Conservation (phyloP, 2,113 vertebrate species). For the Catharus fuscescens region DNA sequence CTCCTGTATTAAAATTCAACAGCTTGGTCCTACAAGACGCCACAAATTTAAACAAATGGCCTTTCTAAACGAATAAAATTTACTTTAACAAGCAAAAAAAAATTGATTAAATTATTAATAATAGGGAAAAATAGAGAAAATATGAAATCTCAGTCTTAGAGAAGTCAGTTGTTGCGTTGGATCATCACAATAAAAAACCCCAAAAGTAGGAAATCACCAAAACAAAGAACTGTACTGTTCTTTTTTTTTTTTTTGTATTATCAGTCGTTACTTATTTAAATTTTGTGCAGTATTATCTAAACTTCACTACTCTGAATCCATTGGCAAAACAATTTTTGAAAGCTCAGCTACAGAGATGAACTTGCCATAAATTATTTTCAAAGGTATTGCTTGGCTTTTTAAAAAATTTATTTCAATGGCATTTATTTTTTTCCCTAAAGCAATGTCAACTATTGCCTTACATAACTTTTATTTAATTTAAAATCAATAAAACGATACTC, state of each 20-base stretch:
- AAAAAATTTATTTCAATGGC: not conserved
- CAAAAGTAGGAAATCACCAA: not conserved
- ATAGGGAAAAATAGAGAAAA: not conserved
- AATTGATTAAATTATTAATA: not conserved
- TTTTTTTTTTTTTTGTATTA: not conserved
- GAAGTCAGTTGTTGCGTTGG: not conserved
- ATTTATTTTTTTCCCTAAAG: constrained; percentile 12
- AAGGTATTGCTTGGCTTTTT: not conserved
- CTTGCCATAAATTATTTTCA: not conserved
- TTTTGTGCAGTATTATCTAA: not conserved
- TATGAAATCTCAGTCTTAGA: not conserved
- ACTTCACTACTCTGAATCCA: not conserved
- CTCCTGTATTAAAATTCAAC: not conserved
- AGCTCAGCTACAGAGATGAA: not conserved
- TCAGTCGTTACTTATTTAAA: not conserved
- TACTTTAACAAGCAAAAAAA: not conserved
- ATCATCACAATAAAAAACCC: accelerated
- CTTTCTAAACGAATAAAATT: not conserved
- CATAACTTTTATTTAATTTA: constrained; percentile 39
- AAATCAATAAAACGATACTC: constrained; percentile 22
- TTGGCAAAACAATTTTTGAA: not conserved
- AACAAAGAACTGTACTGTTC: accelerated
- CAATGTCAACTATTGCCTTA: not conserved
- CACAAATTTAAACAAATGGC: not conserved
- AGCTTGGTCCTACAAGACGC: not conserved